Conservation (phyloP, 2,113 vertebrate genomes). For the Anhinga rufa region DNA sequence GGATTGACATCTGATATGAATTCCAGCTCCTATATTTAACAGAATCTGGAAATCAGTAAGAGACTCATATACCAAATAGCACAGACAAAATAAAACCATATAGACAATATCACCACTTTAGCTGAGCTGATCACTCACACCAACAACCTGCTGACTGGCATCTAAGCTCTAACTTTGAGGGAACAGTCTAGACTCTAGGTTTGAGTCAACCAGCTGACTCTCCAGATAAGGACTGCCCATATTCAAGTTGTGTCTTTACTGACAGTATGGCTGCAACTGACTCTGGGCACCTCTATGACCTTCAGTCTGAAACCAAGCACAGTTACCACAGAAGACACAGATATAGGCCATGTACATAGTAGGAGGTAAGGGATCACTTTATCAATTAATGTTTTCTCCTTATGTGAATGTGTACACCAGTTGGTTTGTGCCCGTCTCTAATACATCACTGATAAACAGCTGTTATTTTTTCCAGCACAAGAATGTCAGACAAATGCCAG, state of each 20-base stretch:
- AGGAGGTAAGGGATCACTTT: background rate
- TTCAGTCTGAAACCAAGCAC: background rate
- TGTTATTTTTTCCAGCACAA: background rate
- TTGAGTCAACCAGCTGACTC: background rate
- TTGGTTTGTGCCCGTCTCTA: background rate
- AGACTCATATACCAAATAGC: background rate
- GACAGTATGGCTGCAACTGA: background rate
- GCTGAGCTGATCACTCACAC: background rate
- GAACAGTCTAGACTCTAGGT: background rate
- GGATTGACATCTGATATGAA: background rate
- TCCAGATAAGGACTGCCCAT: background rate
- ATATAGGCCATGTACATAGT: fast-evolving
- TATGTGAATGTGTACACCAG: background rate
- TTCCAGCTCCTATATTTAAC: background rate
- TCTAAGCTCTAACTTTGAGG: background rate
- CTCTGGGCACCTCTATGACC: background rate
- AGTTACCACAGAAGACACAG: background rate
- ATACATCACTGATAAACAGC: background rate
- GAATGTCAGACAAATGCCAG: background rate
- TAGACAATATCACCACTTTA: fast-evolving
- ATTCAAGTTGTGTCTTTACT: background rate
- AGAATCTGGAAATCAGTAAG: background rate
- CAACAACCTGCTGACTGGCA: background rate
- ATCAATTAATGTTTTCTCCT: background rate
- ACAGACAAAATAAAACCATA: background rate